Base-by-base conservation (phyloP, 2,797 vertebrate genomes). In the Apogon hyalosoma region DNA sequence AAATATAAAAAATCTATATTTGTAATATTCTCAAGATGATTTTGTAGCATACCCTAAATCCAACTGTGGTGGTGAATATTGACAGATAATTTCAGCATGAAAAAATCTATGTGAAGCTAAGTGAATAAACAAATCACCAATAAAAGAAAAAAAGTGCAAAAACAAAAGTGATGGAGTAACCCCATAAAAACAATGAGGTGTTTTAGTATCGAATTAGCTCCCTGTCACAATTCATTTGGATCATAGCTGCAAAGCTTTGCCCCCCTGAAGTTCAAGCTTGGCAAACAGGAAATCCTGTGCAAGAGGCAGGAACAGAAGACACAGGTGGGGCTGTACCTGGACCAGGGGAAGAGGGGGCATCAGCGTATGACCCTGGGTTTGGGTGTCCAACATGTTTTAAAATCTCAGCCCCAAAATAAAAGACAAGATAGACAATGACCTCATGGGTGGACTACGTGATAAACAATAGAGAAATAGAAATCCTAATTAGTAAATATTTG, bases 171-270 rank as follows among this genome's bases (percentile, higher is more conserved):
- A 73, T 57, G 28, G 33, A 63, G 59, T 28, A 7, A 16, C 36
- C 19, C 1, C 18, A 45, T 24, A 48, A 55, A 74, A 66, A 69
- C 41, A 75, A 59, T 74, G 54, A 61, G 33, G 9, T 38, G 2
- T 69, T 77, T 71, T 79, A 73, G 51, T 8, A 58, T 10, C 60
- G 59, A 62, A 75, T 73, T 63, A 48, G 65, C 69, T 31, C 18
- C 54, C 31, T 78, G 75, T 84, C 79, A 74, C 51, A 57, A 14
- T 65, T 69, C 7, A 80, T 80, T 63, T 76, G 56, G 55, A 63
- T 68, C 61, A 54, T 0, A 18, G 31, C 11, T 39, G 14, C 61
- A 52, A 67, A 63, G 38, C 47, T 48, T 24, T 55, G 55, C 28
- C 21, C 60, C 54, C 50, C 1, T 46, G 51, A 68, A 46, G 59